phyloP scores from a whole-genome alignment of 2,797 vertebrate species.

The Oreortyx pictus region DNA sequence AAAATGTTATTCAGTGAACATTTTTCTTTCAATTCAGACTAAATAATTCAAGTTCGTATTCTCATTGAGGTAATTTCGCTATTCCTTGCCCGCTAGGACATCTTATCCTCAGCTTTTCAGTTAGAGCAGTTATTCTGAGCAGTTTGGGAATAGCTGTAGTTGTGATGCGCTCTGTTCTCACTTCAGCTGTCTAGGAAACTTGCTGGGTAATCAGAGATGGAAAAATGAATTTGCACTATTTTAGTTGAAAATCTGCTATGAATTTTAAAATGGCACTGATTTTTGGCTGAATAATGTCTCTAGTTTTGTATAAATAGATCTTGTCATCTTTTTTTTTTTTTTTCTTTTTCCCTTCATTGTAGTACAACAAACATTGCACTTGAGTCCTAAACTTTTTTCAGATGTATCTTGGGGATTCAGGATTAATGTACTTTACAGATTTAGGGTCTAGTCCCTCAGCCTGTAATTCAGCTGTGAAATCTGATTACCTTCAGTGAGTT shows the following conservation, averaged over 20 bases:
- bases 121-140: not conserved
- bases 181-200: not conserved
- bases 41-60: not conserved
- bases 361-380: not conserved
- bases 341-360: not conserved
- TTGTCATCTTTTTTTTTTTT: not conserved
- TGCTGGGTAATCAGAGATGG: not conserved
- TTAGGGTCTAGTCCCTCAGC: not conserved
- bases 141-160: not conserved
- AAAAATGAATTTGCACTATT: not conserved
- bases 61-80: not conserved
- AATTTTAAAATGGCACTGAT: constrained; percentile 1
- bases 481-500: not conserved
- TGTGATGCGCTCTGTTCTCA: not conserved
- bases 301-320: not conserved
- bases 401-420: not conserved
- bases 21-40: not conserved
- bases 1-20: not conserved
- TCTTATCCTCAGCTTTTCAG: not conserved
- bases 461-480: not conserved
- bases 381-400: not conserved
- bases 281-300: not conserved
- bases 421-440: not conserved
- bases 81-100: not conserved
- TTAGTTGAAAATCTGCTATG: not conserved